These are phyloP conservation scores for Ooceraea biroi DNA, from an alignment of 1,140 invertebrate genomes.

Conservation along the genomic window DNA sequence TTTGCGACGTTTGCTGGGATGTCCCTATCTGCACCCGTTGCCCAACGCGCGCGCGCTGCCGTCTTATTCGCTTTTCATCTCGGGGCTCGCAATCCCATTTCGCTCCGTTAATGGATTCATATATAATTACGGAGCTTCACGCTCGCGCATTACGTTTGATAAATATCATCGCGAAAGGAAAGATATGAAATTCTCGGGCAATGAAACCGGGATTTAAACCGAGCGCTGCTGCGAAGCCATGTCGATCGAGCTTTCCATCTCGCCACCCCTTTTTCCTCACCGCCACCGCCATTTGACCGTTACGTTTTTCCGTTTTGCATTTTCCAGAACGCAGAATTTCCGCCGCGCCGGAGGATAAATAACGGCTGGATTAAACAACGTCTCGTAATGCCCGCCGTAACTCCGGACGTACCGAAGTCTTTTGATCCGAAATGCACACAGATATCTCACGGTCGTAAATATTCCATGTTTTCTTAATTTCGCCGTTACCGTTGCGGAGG, in stretches of 20 bases:
- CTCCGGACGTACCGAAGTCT: constrained; percentile 5
- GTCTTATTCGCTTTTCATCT: constrained; percentile 61
- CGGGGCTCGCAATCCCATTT: constrained; percentile 52
- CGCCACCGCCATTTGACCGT: neutral
- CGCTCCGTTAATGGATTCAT: constrained; percentile 58
- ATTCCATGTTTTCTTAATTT: constrained; percentile 54
- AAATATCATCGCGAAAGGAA: constrained; percentile 60
- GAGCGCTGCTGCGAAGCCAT: neutral
- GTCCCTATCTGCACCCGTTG: neutral
- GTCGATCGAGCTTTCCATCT: constrained; percentile 19
- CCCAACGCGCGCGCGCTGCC: constrained; percentile 29
- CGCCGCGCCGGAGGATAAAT: constrained; percentile 27
- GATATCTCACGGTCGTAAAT: constrained; percentile 40
- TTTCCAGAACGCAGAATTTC: constrained; percentile 26
- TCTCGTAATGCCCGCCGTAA: constrained; percentile 3
- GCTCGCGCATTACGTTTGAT: constrained; percentile 58
- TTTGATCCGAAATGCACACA: constrained; percentile 37
- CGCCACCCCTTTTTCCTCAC: neutral
- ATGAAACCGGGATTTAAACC: constrained; percentile 34
- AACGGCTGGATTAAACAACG: constrained; percentile 45
- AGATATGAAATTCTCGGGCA: constrained; percentile 56
- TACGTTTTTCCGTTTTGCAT: constrained; percentile 26
- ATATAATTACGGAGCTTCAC: constrained; percentile 61
- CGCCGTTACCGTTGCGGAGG: neutral
- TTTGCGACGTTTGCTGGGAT: constrained; percentile 36